Percentiles rank a stretch among this genome's conserved stretches.
These are phyloP conservation scores for Eulithis prunata DNA, from an alignment of 2,888 invertebrate species.

Conservation along the genomic window DNA sequence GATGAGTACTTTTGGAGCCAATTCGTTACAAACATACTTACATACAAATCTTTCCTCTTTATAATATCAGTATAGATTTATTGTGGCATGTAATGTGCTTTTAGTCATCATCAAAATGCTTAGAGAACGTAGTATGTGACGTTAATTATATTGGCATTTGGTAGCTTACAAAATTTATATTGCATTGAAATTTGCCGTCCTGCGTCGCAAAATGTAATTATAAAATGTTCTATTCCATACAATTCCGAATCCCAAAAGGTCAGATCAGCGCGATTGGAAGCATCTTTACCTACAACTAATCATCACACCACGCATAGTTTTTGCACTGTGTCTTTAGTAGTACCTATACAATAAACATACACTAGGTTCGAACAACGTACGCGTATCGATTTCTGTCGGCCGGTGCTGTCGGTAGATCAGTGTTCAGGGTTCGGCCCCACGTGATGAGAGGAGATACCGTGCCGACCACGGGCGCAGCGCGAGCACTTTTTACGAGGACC, in stretches of 20 bases:
- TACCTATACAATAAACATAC: not conserved
- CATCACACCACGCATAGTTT: not conserved
- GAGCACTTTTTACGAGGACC: slow-evolving; percentile 71
- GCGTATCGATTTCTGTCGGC: slow-evolving; percentile 63
- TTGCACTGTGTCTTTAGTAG: not conserved
- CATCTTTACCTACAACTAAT: slow-evolving; percentile 2
- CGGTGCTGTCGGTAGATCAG: slow-evolving; percentile 66
- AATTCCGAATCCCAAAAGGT: not conserved
- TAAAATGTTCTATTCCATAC: not conserved
- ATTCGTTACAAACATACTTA: too few relatives aligned
- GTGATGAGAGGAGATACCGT: slow-evolving; percentile 79
- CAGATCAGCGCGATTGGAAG: slow-evolving; percentile 8
- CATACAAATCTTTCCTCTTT: too few relatives aligned
- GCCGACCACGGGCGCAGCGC: slow-evolving; percentile 81
- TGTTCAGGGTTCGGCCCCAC: slow-evolving; percentile 79
- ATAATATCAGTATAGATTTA: too few relatives aligned
- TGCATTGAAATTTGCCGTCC: too few relatives aligned
- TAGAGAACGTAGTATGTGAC: too few relatives aligned
- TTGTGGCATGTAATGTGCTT: too few relatives aligned
- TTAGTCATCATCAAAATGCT: too few relatives aligned
- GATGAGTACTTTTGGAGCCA: too few relatives aligned
- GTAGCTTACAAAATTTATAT: too few relatives aligned
- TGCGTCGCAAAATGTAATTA: too few relatives aligned
- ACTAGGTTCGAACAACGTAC: slow-evolving; percentile 68
- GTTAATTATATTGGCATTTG: too few relatives aligned